These are phyloP conservation scores for Spizella passerina DNA, from an alignment of 2,797 vertebrate species.

Conservation along the genomic window DNA sequence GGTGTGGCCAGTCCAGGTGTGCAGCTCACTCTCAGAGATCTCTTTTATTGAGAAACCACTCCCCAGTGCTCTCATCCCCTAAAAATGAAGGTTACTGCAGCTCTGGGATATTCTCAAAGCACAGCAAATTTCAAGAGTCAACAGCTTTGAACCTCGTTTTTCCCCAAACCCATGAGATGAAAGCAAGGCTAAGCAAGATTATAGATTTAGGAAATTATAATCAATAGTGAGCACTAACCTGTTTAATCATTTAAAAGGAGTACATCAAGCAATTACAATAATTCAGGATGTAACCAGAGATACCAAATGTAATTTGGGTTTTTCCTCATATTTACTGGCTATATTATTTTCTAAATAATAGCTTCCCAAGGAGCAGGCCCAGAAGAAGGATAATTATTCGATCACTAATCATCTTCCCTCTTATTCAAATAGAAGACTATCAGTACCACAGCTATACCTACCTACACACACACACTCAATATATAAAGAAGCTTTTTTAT, in stretches of 20 bases:
- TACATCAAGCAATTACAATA: background rate
- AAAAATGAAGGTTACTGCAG: background rate
- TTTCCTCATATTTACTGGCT: background rate
- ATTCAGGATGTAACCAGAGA: background rate
- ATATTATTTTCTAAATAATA: background rate
- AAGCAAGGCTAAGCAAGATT: background rate
- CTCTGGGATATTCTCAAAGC: background rate
- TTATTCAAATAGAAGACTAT: background rate
- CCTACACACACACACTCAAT: background rate
- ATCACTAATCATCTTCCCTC: background rate
- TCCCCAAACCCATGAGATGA: background rate
- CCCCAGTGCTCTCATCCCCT: background rate
- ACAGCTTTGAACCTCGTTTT: background rate
- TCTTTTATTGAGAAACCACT: background rate
- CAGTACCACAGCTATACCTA: background rate
- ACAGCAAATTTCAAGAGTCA: background rate
- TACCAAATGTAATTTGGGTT: background rate
- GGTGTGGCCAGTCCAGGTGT: background rate
- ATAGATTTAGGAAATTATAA: background rate
- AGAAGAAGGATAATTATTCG: background rate
- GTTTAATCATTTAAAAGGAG: background rate
- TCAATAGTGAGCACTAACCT: background rate
- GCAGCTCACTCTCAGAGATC: accelerated
- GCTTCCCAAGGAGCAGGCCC: background rate
- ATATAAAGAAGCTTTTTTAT: background rate